Base-by-base conservation (phyloP, 2,888 invertebrate genomes). In the Lasioglossum vierecki region DNA sequence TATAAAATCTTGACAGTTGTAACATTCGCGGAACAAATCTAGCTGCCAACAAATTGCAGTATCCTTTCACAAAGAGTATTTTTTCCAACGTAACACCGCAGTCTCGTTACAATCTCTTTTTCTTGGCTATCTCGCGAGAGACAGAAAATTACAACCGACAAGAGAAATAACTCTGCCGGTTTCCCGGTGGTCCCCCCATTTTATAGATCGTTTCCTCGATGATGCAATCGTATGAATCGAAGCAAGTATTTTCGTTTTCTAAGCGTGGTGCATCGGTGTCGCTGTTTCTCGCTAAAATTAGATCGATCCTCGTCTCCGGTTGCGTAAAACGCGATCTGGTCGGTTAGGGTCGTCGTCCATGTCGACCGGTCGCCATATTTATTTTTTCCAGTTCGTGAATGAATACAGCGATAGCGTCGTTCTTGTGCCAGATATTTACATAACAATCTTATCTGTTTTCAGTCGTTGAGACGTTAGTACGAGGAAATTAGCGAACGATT, bases 391-490 rank as follows among this genome's bases (percentile, higher is more conserved):
- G 13, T 15, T 39, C 22, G 26, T 75, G 82, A 84, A 84, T 80
- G 81, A 82, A 74, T 53, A 22, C 80, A 60, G 76, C 77, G 90
- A 90, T 90, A 89, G 87, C 86, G 44, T 46, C 66, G 80, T 86
- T 82, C 88, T 81, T 75, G 77, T 72, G 75, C 80, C 73, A 79
- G 80, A 66, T 85, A 91, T 90, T 90, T 90, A 86, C 90, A 88
- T 83, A 88, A 90, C 91, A 88, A 87, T 85, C 81, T 91, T 91
- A 91, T 91, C 91, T 80, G 68, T 9, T 3, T 72, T 79, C 76
- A 83, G 53, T 9, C 53, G 81, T 89, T 76, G 76, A 82, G 79
- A 57, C 57, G 82, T 57, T 83, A 77, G 82, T 83, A 39, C 66
- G 78, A 26, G 39, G 71, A 88, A 91, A 91, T 90, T 90, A 88